Base-by-base conservation (phyloP, 2,888 invertebrate species). In the Chrysomela aeneicollis region DNA sequence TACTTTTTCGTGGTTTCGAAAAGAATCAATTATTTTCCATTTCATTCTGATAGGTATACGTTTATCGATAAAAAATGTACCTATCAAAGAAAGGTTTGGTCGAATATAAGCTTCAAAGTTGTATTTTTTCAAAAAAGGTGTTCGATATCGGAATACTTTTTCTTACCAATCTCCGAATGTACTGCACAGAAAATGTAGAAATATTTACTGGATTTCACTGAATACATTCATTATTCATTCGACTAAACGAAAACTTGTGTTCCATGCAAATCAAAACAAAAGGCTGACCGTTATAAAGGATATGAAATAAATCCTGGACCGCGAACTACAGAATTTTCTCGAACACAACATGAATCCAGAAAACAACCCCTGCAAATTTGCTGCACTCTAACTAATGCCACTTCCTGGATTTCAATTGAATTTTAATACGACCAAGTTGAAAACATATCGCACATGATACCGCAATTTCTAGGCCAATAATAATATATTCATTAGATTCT, bases 201-300 rank as follows among this genome's bases (percentile, higher is more conserved):
- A 26, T 26, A 26, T 26, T 26, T 26, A 5, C 42, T 42, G 42
- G 4, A 42, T 42, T 42, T 15, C 42, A 15, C 15, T 15, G 42
- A 42, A 42, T 42, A 42, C n/a, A 42, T 42, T 42, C n/a, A 42
- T 42, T 42, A 42, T 42, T 42, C 3, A 42, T 42, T n/a, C 42
- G 1, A 3, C 42, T 15, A n/a, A 15, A 42, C 42, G 15, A 15
- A 15, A 42, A 42, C 42, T 42, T 4, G 15, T 42, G 42, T 42
- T 42, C 42, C 15, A 42, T 42, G 42, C 42, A 15, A 15, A 15
- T 3, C 42, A n/a, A 15, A 42, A 42, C 42, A 42, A 8, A 42
- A 42, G 12, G 42, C 42, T 42, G 42, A 42, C 42, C 15, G n/a
- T 42, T 42, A 42, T 4, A 42, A 35, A 6, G 32, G 10, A 35